Evolutionary conservation across 2,888 invertebrate species (phyloP).

Genomic region (Caenorhabditis sp.): DNA sequence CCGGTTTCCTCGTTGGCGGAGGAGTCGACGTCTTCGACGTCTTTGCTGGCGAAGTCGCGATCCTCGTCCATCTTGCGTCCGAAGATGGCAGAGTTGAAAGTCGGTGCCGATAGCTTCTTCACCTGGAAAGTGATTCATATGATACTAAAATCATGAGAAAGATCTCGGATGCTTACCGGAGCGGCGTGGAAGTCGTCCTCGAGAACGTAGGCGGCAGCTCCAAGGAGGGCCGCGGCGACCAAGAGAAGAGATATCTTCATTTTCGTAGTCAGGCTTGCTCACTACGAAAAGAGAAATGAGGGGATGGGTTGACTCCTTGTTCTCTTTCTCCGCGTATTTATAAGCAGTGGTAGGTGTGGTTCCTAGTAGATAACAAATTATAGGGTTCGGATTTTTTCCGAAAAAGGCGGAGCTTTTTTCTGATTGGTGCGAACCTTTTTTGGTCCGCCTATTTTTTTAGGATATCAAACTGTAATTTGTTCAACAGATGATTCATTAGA

Average conservation of each 20-base stretch:
- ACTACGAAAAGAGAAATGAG: no score
- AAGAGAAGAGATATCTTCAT: not conserved
- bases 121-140: not conserved
- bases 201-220: not conserved
- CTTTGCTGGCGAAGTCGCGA: not conserved
- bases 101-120: no score
- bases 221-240: not conserved
- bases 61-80: not conserved
- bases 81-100: not conserved
- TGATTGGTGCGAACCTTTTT: not conserved
- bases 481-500: not conserved
- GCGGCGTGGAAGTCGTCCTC: not conserved
- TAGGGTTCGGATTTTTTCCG: constrained; percentile 8
- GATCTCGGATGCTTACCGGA: not conserved
- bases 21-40: not conserved
- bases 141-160: not conserved
- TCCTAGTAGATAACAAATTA: not conserved
- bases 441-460: not conserved
- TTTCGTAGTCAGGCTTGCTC: not conserved
- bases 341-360: constrained; percentile 7
- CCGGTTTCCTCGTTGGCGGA: not conserved
- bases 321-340: not conserved
- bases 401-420: not conserved
- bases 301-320: not conserved
- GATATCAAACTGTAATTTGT: not conserved